These are phyloP conservation scores for Drosophila mayaguana DNA, from an alignment of 2,888 invertebrate species.

Conservation along the genomic window DNA sequence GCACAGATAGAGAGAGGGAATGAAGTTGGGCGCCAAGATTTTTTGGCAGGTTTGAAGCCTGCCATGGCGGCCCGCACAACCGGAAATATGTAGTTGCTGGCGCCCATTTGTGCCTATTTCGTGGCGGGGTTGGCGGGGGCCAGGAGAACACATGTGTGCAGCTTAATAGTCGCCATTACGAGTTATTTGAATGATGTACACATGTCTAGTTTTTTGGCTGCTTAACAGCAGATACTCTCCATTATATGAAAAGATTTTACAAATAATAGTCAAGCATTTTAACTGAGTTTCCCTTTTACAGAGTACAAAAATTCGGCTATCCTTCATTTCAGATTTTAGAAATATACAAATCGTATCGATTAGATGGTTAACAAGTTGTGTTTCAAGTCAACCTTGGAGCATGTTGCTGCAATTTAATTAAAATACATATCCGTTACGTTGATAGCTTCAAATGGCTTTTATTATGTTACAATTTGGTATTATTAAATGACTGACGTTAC, in stretches of 20 bases:
- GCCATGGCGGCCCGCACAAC: constrained; percentile 69
- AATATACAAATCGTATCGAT: constrained; percentile 53
- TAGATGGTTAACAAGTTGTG: constrained; percentile 62
- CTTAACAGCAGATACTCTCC: constrained; percentile 11
- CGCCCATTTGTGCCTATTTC: constrained; percentile 71
- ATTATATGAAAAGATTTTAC: background rate
- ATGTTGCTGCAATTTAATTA: constrained; percentile 57
- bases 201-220: background rate
- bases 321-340: constrained; percentile 1
- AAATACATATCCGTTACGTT: constrained; percentile 14
- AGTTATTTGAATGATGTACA: constrained; percentile 8
- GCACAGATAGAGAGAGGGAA: background rate
- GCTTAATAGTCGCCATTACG: constrained; percentile 22
- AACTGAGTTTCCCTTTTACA: constrained; percentile 9
- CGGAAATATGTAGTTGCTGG: constrained; percentile 81
- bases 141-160: constrained; percentile 25
- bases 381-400: constrained; percentile 54
- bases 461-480: constrained; percentile 7
- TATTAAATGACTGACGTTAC: constrained; percentile 3
- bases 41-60: constrained; percentile 69
- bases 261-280: background rate
- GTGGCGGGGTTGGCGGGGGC: background rate
- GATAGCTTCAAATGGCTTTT: constrained; percentile 17
- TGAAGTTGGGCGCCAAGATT: constrained; percentile 34
- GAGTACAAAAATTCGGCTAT: constrained; percentile 22